Evolutionary conservation across 2,113 vertebrate genomes (phyloP), one percentile per base, ranked within the genome.

Genomic region (Sander vitreus): DNA sequence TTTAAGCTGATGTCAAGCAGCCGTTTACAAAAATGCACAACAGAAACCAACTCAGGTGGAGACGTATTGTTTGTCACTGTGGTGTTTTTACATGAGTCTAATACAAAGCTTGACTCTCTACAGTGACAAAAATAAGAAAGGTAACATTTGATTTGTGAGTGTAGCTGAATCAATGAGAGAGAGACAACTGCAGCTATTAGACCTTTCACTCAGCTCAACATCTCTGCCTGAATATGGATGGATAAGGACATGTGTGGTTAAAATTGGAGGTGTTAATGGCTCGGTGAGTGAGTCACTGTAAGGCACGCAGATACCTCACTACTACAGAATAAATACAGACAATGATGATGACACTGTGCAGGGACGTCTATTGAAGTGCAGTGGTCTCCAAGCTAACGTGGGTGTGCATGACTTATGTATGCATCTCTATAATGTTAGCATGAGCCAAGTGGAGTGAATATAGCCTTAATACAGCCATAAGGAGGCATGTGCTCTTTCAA

Each of bases 271-370:
- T 76, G 72, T 68, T 85, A 79, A 77, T 84, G 85, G 78, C 81
- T 0, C 11, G 51, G 36, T 15, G 18, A 81, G 75, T 85, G 85
- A 93, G 60, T 89, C 85, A 91, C 62, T 33, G n/a, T 14, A 64
- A 76, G n/a, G 85, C 53, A 68, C 68, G 63, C 64, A 76, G 36
- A 79, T 69, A 47, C 75, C 63, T 85, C 73, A 53, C 65, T 60
- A 45, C 12, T 60, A 36, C 10, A 43, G 78, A 83, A 77, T 85
- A 87, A 92, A 89, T 90, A 88, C 89, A 92, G 85, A 87, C 65
- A 54, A 50, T 6, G 25, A 80, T 25, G 74, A 85, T 76, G 80
- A 73, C 73, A 85, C 33, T 43, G 64, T 75, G 77, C 1, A 79
- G 65, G 83, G 67, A 78, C 0, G 45, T 83, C 53, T 57, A 45